These are phyloP conservation scores for Silvanus unidentatus DNA, from an alignment of 2,888 invertebrate species.

Conservation along the genomic window DNA sequence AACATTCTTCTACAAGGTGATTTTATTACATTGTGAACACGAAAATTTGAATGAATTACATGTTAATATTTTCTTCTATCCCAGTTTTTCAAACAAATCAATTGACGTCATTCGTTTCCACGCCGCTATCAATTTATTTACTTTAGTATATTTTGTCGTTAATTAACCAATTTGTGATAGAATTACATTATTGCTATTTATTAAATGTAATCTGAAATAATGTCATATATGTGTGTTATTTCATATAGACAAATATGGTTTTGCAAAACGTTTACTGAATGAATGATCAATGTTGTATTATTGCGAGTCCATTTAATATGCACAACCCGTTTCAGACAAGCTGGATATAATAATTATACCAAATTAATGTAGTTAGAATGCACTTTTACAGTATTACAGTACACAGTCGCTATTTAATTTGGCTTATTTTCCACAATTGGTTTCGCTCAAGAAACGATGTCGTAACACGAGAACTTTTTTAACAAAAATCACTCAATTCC, in stretches of 20 bases:
- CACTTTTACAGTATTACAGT: conserved; percentile 13
- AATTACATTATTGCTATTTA: not conserved
- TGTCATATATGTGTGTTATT: conserved; percentile 13
- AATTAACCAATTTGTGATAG: conserved; percentile 4
- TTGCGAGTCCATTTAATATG: conserved; percentile 22
- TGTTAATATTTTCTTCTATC: too few relatives aligned
- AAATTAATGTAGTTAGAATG: conserved; percentile 26
- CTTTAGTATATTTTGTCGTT: not conserved
- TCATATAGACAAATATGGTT: conserved; percentile 24
- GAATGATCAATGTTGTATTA: conserved; percentile 16
- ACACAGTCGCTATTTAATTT: too few relatives aligned
- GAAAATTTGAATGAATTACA: not conserved
- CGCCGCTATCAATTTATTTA: too few relatives aligned
- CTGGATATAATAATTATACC: conserved; percentile 28
- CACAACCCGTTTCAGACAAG: conserved; percentile 17
- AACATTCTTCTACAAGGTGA: conserved; percentile 6
- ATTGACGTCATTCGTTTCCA: too few relatives aligned
- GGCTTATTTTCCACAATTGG: too few relatives aligned
- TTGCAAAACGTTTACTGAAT: conserved; percentile 20
- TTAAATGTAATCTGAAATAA: conserved; percentile 19
- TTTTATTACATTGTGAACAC: conserved; percentile 1
- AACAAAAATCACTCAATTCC: too few relatives aligned
- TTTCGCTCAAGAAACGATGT: not conserved
- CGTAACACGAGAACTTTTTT: not conserved
- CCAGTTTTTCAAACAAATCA: too few relatives aligned